phyloP scores from a whole-genome alignment of 2,113 vertebrate species.

The Merops nubicus region DNA sequence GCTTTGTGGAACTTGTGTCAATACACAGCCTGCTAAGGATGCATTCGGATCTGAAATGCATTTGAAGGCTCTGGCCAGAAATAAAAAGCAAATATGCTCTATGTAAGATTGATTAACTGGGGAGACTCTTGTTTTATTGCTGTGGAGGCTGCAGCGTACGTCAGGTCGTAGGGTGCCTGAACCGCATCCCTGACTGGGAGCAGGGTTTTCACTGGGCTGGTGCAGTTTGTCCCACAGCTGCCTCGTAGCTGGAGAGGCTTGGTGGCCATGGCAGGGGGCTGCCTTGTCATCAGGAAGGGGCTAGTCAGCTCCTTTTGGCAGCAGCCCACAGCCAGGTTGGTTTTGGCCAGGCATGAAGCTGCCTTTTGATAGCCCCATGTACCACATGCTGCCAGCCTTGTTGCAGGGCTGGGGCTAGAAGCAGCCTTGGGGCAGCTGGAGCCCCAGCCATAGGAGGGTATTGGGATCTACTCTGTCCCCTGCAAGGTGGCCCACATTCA shows the following conservation, averaged over 20 bases:
- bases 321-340: background rate
- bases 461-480: background rate
- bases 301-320: background rate
- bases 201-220: background rate
- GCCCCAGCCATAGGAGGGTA: fast-evolving
- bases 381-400: background rate
- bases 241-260: background rate
- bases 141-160: fast-evolving
- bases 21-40: background rate
- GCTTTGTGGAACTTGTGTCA: background rate
- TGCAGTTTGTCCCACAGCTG: background rate
- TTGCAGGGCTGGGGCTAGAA: background rate
- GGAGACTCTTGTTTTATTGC: background rate
- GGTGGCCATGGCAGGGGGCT: background rate
- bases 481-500: fast-evolving
- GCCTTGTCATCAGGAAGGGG: background rate
- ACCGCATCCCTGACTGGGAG: background rate
- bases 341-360: background rate
- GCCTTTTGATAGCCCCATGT: fast-evolving
- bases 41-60: background rate
- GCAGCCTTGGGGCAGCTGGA: background rate
- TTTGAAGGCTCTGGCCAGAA: fast-evolving
- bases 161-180: fast-evolving
- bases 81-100: background rate
- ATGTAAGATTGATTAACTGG: fast-evolving